Evolutionary conservation across 2,797 vertebrate species (phyloP), one percentile per base, ranked within the genome.

Genomic region (Sciaenops ocellatus): DNA sequence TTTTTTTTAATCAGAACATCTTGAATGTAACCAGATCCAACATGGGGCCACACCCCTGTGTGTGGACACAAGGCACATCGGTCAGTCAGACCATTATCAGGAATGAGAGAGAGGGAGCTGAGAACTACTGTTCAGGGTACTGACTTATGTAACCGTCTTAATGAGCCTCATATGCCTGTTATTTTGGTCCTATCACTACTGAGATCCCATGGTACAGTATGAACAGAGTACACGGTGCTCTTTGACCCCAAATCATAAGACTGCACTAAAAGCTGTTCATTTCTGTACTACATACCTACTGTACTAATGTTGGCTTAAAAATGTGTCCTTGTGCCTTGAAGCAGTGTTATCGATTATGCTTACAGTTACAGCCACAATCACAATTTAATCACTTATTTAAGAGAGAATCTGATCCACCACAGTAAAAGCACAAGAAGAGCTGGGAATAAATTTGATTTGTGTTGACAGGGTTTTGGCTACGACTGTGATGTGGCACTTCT

Each of bases 201-300:
- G 12, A 51, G 79, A 83, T 89, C 79, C 85, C 81, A 87, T 78
- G 78, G 84, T 65, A 78, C 76, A 76, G 78, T 66, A 71, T 2
- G 10, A 73, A 54, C 73, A 82, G 56, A 69, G 61, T 74, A 62
- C 60, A 82, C 76, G 81, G 30, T 82, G 86, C 79, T 89, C 86
- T 90, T 92, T 91, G 83, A 89, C 84, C 90, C 69, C 85, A 64
- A 75, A 85, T 90, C 88, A 91, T 83, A 90, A 90, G 89, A 87
- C 79, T 28, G 10, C 65, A 71, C 52, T 68, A 51, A 76, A 77
- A 79, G 47, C 22, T 46, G 30, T 38, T 74, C 76, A 85, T 47
- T 73, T 38, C 50, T 65, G 6, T 41, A 55, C 71, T 73, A 70
- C 72, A 64, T 59, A 38, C 34, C 34, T 38, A 38, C 34, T 38